Conservation (phyloP, 2,797 vertebrate genomes). For the Gallinago solitaria region DNA sequence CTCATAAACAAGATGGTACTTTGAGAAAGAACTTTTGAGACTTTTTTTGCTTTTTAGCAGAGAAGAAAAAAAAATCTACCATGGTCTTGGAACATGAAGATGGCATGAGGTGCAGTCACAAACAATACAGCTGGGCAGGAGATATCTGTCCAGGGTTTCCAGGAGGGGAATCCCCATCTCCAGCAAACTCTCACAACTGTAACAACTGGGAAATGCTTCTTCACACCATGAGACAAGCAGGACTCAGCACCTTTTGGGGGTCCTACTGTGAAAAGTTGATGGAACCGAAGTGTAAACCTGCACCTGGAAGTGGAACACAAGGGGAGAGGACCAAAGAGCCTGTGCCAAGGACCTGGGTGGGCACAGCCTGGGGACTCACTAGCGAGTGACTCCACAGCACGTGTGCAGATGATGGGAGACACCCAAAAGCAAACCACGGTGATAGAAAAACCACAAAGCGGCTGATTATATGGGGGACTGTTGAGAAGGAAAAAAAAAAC, state of each 20-base stretch:
- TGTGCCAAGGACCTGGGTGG: background rate
- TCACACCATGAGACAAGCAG: background rate
- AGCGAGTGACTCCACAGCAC: background rate
- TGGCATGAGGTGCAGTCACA: background rate
- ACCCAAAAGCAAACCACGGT: background rate
- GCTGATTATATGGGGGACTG: background rate
- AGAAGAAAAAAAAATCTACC: background rate
- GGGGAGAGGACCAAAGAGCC: background rate
- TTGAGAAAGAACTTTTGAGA: background rate
- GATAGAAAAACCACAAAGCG: accelerated
- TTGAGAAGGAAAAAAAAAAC: background rate
- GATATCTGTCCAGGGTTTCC: background rate
- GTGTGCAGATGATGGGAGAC: background rate
- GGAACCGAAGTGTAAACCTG: background rate
- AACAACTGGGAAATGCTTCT: background rate
- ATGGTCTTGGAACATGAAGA: background rate
- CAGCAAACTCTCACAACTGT: background rate
- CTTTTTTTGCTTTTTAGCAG: background rate
- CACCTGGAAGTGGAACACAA: background rate
- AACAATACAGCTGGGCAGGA: background rate
- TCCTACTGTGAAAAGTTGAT: background rate
- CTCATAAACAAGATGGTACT: background rate
- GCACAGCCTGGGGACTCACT: accelerated
- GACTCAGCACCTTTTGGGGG: too few relatives aligned
- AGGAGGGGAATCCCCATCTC: background rate